Evolutionary conservation across 1,140 invertebrate genomes (phyloP).

Genomic region (Trachymyrmex cornetzi): DNA sequence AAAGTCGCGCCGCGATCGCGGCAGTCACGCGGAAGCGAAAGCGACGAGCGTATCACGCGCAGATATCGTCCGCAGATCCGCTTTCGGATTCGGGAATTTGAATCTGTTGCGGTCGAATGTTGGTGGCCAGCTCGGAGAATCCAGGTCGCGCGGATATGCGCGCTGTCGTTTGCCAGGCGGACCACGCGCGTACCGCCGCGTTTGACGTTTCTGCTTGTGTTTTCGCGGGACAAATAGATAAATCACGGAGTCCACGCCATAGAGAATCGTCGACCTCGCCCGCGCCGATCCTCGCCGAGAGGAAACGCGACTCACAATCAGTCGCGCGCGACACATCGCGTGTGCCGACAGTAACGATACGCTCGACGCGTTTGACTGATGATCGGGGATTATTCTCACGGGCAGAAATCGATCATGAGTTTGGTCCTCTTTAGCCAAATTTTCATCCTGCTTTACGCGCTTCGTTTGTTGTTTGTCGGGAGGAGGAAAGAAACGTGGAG

Average conservation of each 20-base stretch:
- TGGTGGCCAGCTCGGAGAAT: conserved; percentile 54
- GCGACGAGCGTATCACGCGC: conserved; percentile 22
- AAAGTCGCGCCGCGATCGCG: conserved; percentile 42
- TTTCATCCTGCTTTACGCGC: not conserved
- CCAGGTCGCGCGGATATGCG: conserved; percentile 66
- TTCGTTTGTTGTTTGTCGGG: not conserved
- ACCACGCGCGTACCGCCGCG: conserved; percentile 24
- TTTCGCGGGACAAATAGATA: conserved; percentile 59
- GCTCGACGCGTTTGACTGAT: conserved; percentile 21
- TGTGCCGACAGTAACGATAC: not conserved
- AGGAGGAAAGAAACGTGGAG: not conserved
- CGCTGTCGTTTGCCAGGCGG: conserved; percentile 68
- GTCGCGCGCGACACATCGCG: not conserved
- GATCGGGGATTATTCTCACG: conserved; percentile 12
- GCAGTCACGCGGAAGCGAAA: not conserved
- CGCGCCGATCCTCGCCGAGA: conserved; percentile 9
- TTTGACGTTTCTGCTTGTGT: conserved; percentile 58
- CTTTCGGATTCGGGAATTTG: conserved; percentile 30
- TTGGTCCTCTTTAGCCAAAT: not conserved
- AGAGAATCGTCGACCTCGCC: not conserved
- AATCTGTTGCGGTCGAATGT: conserved; percentile 63
- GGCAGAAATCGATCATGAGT: not conserved
- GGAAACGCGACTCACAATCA: conserved; percentile 11
- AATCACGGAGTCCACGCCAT: conserved; percentile 35
- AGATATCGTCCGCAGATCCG: conserved; percentile 28